Conservation (phyloP, 2,888 invertebrate genomes). For the Cotesia congregata region DNA sequence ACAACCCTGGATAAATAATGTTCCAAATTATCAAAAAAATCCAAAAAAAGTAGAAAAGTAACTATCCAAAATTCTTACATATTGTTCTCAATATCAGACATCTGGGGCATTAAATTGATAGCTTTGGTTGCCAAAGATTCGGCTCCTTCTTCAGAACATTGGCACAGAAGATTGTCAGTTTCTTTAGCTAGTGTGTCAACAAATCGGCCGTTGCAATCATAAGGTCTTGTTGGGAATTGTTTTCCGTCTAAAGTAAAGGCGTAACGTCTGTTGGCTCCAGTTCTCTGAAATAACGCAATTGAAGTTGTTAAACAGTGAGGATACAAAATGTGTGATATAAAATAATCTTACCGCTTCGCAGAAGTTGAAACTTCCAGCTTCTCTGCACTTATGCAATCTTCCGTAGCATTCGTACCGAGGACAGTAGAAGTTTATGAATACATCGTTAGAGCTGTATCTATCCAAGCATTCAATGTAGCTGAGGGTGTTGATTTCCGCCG, state of each 20-base stretch:
- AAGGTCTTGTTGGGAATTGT: background rate
- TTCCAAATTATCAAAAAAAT: no score
- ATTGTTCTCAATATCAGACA: background rate
- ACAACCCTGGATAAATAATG: background rate
- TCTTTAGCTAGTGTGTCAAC: background rate
- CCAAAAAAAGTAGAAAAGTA: no score
- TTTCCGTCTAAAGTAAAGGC: background rate
- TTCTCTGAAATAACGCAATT: background rate
- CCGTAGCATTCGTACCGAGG: background rate
- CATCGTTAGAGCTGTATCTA: background rate
- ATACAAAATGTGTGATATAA: background rate
- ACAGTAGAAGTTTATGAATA: background rate
- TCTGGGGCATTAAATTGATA: background rate
- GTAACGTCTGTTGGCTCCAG: background rate
- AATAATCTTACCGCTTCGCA: background rate
- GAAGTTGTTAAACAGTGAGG: no score
- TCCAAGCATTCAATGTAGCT: background rate
- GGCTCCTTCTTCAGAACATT: background rate
- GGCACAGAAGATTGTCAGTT: background rate
- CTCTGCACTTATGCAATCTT: background rate
- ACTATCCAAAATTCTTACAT: background rate
- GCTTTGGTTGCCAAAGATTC: background rate
- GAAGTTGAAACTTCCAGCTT: background rate
- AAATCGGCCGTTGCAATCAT: background rate
- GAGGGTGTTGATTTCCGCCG: background rate